Base-by-base conservation (phyloP, 2,888 invertebrate genomes). In the Dasysyrphus tricinctus region DNA sequence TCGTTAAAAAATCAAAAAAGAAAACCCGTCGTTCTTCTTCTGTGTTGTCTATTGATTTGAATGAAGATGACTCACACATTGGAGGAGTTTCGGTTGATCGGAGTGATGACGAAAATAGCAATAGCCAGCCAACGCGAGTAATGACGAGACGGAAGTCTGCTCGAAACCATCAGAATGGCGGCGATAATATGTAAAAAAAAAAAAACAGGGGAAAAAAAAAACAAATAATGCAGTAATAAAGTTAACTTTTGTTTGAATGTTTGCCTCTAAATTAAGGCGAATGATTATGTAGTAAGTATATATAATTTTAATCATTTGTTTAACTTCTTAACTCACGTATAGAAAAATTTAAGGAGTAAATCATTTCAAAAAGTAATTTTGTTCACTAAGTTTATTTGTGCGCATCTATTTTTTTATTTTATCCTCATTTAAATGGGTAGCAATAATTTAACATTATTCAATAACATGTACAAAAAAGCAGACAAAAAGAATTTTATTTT, bases 11-110 rank as follows among this genome's bases (percentile, higher is more conserved):
- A 72, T 14, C 70, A n/a, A 84, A 70, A 83, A 88, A 88, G 57
- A 89, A 88, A 65, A 88, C 88, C 51, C 73, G 88, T 16, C 80
- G 89, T 32, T 88, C 89, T 39, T 89, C 89, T n/a, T 89, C 89
- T 19, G 88, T 89, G 47, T 72, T 89, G 74, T 89, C 89, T 51
- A 88, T 89, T 47, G 89, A 89, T 88, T 77, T 89, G 16, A 88
- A 89, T 88, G 89, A 89, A 59, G 89, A 89, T 47, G 90, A 89
- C 56, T 88, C 88, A 51, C 88, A 88, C 49, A 88, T 89, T 59
- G 88, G 88, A 5, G 89, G 88, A 7, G 88, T 84, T 37, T 88
- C 88, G 7, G 88, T 88, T 14, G 82, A 79, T 39, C 79, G 69
- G 44, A 80, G 80, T 29, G 84, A 88, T 47, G 81, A 86, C 16